phyloP scores from a whole-genome alignment of 1,140 invertebrate species.

The Papilio polyxenes region DNA sequence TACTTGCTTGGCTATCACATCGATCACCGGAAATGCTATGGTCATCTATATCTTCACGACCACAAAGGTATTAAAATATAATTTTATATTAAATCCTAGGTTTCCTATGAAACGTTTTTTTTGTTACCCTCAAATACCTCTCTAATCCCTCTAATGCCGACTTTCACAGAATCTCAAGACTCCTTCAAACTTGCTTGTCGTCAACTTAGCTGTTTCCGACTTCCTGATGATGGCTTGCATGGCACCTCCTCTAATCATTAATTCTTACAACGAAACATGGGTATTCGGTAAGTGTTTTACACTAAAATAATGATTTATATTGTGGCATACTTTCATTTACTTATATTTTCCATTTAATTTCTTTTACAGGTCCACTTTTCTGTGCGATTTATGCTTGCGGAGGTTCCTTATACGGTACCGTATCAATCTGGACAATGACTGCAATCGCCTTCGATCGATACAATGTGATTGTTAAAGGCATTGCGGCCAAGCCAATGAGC shows the following conservation, averaged over 20 bases:
- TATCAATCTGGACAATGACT: slow-evolving; percentile 93
- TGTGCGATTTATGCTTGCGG: slow-evolving; percentile 91
- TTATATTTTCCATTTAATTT: neutral
- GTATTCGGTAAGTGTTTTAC: slow-evolving; percentile 83
- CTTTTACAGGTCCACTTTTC: slow-evolving; percentile 84
- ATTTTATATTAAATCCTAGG: too few relatives aligned
- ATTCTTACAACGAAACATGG: slow-evolving; percentile 94
- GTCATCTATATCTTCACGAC: slow-evolving; percentile 91
- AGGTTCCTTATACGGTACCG: slow-evolving; percentile 90
- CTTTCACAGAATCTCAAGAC: slow-evolving; percentile 84
- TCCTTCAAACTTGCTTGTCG: slow-evolving; percentile 91
- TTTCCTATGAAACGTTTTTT: neutral
- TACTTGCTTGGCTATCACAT: slow-evolving; percentile 82
- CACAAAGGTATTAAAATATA: slow-evolving; percentile 64
- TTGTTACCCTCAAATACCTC: neutral
- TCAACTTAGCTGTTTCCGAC: slow-evolving; percentile 93
- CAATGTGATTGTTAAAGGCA: slow-evolving; percentile 91
- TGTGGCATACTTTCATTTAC: neutral
- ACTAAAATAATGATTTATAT: neutral
- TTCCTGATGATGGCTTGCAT: slow-evolving; percentile 93
- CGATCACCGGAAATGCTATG: slow-evolving; percentile 89
- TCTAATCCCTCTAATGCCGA: neutral
- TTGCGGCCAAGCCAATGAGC: slow-evolving; percentile 85
- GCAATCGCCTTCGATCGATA: slow-evolving; percentile 93
- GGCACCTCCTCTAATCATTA: slow-evolving; percentile 92